Conservation (phyloP, 2,888 invertebrate genomes). For the Volucella inanis region DNA sequence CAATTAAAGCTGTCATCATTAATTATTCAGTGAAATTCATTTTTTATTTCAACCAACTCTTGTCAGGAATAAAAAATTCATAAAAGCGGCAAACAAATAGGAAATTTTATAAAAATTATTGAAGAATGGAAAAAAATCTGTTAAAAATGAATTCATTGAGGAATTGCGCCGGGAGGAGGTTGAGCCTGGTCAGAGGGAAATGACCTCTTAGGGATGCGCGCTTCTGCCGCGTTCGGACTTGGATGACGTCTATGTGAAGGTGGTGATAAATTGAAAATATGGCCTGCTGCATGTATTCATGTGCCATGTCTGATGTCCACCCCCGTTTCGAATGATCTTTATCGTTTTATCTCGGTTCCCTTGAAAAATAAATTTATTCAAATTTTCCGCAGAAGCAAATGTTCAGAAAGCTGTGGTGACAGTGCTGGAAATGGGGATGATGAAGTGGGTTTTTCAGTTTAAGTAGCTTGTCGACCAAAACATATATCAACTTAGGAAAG, state of each 20-base stretch:
- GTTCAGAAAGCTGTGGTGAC: conserved; percentile 6
- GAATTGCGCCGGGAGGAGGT: background rate
- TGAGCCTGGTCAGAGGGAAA: conserved; percentile 42
- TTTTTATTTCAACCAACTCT: conserved; percentile 38
- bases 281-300: conserved; percentile 45
- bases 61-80: conserved; percentile 10
- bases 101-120: conserved; percentile 2
- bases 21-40: conserved; percentile 62
- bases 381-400: conserved; percentile 15
- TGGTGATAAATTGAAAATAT: conserved; percentile 53
- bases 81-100: conserved; percentile 18
- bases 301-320: conserved; percentile 33
- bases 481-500: no score
- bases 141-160: conserved; percentile 58
- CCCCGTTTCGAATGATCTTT: conserved; percentile 26
- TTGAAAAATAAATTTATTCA: conserved; percentile 46
- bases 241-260: conserved; percentile 9
- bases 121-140: conserved; percentile 38
- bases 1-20: conserved; percentile 70
- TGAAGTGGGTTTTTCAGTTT: no score
- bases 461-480: no score
- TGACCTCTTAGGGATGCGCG: conserved; percentile 42
- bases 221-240: background rate
- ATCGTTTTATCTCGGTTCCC: conserved; percentile 25
- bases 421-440: no score